A percentile compares a stretch with the other conserved stretches of the same genome.
Conservation (phyloP, 2,797 vertebrate species). For the Coregonus ussuriensis region DNA sequence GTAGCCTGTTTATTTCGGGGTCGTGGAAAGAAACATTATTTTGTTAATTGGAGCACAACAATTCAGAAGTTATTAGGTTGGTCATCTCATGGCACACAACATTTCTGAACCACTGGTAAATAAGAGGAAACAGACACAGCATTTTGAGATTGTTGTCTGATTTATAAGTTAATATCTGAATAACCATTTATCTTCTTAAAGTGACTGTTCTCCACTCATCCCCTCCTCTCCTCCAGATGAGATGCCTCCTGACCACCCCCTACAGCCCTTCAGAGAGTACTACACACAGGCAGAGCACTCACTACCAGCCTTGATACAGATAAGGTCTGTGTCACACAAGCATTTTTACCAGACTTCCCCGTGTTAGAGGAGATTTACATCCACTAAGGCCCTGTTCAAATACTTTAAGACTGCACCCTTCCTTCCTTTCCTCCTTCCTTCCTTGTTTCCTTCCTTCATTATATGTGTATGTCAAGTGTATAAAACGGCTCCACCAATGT, state of each 20-base stretch:
- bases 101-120: not conserved
- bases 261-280: conserved; percentile 86
- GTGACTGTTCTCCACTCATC: not conserved
- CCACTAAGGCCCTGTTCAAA: not conserved
- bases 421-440: not conserved
- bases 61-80: not conserved
- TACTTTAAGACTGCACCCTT: not conserved
- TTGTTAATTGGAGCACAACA: not conserved
- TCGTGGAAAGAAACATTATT: not conserved
- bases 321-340: conserved; percentile 76
- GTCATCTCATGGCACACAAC: not conserved
- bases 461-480: not conserved
- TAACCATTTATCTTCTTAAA: not conserved
- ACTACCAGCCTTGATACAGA: conserved; percentile 84
- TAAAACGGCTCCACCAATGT: not conserved
- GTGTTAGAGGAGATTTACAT: not conserved
- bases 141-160: not conserved
- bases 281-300: conserved; percentile 88
- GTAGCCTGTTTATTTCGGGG: not conserved
- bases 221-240: conserved; percentile 70
- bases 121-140: not conserved
- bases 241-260: conserved; percentile 69
- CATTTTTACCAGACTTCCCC: not conserved
- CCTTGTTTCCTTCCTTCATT: not conserved
- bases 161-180: not conserved